Evolutionary conservation across 2,797 vertebrate species (phyloP).

Genomic region (Anomalospiza imberbis): DNA sequence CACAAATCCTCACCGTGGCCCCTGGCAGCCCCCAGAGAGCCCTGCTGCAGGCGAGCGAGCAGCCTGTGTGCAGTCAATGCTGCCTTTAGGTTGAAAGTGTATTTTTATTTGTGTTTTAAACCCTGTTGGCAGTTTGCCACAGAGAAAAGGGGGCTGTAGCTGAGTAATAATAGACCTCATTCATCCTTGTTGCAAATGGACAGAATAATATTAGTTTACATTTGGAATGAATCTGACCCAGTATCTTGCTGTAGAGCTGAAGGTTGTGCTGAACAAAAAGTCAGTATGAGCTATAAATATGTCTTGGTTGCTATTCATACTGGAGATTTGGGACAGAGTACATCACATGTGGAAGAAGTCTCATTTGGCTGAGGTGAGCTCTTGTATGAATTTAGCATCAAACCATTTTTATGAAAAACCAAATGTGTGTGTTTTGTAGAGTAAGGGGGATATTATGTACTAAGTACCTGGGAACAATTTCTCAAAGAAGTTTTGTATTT

Average conservation of each 20-base stretch:
- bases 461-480: neutral
- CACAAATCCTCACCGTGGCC: neutral
- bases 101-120: constrained; percentile 4
- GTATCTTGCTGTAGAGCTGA: constrained; percentile 3
- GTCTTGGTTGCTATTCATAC: neutral
- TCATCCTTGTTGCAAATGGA: constrained; percentile 2
- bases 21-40: neutral
- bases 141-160: neutral
- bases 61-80: neutral
- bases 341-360: neutral
- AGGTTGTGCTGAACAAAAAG: constrained; percentile 13
- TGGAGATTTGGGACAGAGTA: constrained; percentile 2
- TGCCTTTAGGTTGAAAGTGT: neutral
- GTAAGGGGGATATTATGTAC: neutral
- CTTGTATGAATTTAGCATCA: neutral
- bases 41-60: neutral
- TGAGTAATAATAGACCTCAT: constrained; percentile 22
- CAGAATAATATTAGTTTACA: neutral
- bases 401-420: neutral
- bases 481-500: neutral
- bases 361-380: neutral
- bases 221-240: neutral
- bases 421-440: neutral
- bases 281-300: constrained; percentile 45
- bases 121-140: neutral